These are phyloP conservation scores for Dolichomitus sp. DNA, from an alignment of 2,888 invertebrate genomes.

Conservation along the genomic window DNA sequence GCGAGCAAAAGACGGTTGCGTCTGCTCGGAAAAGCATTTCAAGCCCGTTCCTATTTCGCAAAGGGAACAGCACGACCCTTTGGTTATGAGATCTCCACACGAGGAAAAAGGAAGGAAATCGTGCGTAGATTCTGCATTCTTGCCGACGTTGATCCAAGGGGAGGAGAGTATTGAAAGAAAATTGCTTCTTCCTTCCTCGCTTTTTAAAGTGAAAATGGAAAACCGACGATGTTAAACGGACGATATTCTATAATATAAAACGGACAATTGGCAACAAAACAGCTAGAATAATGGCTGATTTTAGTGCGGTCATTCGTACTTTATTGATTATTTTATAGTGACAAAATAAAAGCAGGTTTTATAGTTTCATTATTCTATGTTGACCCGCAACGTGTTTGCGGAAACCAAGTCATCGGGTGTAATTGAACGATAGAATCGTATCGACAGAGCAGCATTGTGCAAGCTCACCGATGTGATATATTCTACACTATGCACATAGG, in stretches of 20 bases:
- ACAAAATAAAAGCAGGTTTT: not conserved
- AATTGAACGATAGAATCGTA: constrained; percentile 52
- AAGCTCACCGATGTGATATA: constrained; percentile 15
- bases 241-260: not conserved
- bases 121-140: constrained; percentile 19
- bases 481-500: not conserved
- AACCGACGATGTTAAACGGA: not conserved
- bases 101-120: constrained; percentile 9
- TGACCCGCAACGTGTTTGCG: constrained; percentile 2
- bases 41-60: constrained; percentile 22
- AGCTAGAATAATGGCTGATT: not conserved
- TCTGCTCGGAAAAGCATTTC: constrained; percentile 24
- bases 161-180: constrained; percentile 26
- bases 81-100: not conserved
- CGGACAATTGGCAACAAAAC: not conserved
- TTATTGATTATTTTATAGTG: constrained; percentile 11
- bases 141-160: not conserved
- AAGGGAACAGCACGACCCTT: constrained; percentile 6
- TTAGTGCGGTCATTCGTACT: constrained; percentile 7
- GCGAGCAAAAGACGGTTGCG: constrained; percentile 35
- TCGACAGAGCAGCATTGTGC: constrained; percentile 31
- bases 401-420: constrained; percentile 35
- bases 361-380: constrained; percentile 39
- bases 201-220: not conserved
- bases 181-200: constrained; percentile 24